Evolutionary conservation across 2,888 invertebrate genomes (phyloP).

Genomic region (Melieria crassipennis): DNA sequence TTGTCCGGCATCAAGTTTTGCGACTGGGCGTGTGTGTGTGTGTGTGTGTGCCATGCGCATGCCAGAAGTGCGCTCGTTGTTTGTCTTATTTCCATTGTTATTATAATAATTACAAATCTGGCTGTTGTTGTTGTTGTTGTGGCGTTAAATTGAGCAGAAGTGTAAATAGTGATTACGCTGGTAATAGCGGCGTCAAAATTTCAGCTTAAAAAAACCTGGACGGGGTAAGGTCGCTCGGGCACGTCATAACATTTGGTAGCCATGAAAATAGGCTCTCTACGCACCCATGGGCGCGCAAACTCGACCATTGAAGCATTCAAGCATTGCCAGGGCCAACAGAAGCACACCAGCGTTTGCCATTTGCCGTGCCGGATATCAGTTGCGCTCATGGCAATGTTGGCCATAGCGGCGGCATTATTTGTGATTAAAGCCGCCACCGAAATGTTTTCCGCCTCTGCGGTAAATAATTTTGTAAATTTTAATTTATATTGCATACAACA

Average conservation of each 20-base stretch:
- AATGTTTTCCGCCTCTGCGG: not conserved
- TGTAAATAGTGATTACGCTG: conserved; percentile 25
- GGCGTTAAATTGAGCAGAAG: conserved; percentile 25
- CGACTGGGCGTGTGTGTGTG: not conserved
- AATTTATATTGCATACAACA: too few relatives aligned
- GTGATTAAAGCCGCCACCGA: not conserved
- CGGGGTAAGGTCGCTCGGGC: too few relatives aligned
- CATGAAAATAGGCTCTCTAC: too few relatives aligned
- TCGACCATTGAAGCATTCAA: too few relatives aligned
- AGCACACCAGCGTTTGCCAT: too few relatives aligned
- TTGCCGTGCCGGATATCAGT: too few relatives aligned
- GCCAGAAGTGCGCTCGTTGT: too few relatives aligned
- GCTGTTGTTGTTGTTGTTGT: conserved; percentile 11
- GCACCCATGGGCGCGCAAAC: too few relatives aligned
- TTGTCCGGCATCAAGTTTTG: conserved; percentile 7
- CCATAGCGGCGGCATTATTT: not conserved
- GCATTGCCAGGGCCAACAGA: too few relatives aligned
- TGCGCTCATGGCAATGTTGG: not conserved
- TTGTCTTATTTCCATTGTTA: not conserved
- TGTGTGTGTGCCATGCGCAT: not conserved
- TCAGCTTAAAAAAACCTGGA: conserved; percentile 1
- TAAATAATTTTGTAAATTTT: too few relatives aligned
- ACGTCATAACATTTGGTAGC: too few relatives aligned
- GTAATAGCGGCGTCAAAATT: conserved; percentile 19
- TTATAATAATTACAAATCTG: not conserved